Base-by-base conservation (phyloP, 2,888 invertebrate genomes). In the Macaria liturata region DNA sequence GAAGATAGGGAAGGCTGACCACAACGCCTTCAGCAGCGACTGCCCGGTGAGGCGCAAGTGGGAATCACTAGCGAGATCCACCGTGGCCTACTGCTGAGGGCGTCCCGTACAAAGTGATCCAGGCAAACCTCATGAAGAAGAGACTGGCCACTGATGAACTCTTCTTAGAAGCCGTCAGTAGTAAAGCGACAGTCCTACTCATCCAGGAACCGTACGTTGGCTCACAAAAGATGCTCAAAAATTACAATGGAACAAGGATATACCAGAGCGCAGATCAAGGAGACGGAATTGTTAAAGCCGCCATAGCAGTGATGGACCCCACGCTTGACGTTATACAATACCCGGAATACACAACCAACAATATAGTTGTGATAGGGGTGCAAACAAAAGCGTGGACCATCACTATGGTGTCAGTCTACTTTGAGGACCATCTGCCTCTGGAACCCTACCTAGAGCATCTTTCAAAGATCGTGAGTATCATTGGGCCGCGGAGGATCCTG, bases 31-130 rank as follows among this genome's bases (percentile, higher is more conserved):
- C 34, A 37, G 20, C 46, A 3, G 0, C 4, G 51, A 32, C 9
- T 57, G 54, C 32, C 51, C 51, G 4, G 48, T 60, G 0, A 20
- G 57, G 4, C 3, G 32, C 3, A 44, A 9, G n/a, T 58, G 60
- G 62, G 62, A 65, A 1, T 9, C 5, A 4, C 34, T 62, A 20
- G 65, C 62, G 0, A 3, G 65, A 8, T 31, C 62, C 3, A n/a
- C 49, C 8, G 50, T 65, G 5, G 50, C 54, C 0, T 65, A 62
- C n/a, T 61, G 64, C 55, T 64, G 43, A 64, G 46, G 44, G 46
- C 34, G 48, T 32, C 42, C 40, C 40, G 31, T 32, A 46, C 32
- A 4, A 6, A 7, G 8, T 32, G 4, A 9, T 32, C 31, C 59
- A 62, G 52, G 59, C 59, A 9, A 52, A 52, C 39, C 44, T 52